Percentiles rank a stretch among this genome's conserved stretches.
Conservation (phyloP, 1,140 invertebrate species). For the Heliothis subflexa region DNA sequence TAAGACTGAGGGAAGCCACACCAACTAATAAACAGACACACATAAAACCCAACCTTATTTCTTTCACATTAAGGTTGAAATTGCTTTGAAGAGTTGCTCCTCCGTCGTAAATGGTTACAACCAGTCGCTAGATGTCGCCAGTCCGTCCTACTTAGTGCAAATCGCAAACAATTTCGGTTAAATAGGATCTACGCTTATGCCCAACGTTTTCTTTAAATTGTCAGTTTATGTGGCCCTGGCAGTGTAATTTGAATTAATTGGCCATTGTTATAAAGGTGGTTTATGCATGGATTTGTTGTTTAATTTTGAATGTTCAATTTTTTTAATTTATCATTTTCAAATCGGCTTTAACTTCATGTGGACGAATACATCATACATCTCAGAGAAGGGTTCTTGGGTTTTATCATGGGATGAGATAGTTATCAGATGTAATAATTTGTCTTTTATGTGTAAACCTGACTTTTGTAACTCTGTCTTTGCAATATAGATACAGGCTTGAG, state of each 20-base stretch:
- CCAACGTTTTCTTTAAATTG: conserved; percentile 25
- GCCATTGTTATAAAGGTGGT: neutral
- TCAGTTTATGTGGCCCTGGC: conserved; percentile 3
- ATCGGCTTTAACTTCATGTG: no score
- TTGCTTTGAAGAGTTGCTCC: neutral
- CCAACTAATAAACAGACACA: neutral
- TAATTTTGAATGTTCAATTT: neutral
- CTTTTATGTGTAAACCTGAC: no score
- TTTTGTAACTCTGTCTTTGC: no score
- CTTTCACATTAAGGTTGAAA: neutral
- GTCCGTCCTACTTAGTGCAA: conserved; percentile 33
- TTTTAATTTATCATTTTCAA: no score
- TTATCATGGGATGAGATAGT: no score
- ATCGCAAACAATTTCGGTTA: conserved; percentile 37
- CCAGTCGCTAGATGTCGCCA: conserved; percentile 2
- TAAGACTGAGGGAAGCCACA: neutral
- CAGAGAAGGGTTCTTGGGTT: no score
- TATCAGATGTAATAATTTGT: no score
- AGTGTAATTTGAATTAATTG: conserved; percentile 20
- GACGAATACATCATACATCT: no score
- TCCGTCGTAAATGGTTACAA: conserved; percentile 16
- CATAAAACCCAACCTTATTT: neutral
- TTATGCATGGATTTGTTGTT: neutral
- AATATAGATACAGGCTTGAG: no score
- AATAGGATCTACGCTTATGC: conserved; percentile 29